phyloP scores from a whole-genome alignment of 2,888 invertebrate genomes.

The Pterostichus madidus region DNA sequence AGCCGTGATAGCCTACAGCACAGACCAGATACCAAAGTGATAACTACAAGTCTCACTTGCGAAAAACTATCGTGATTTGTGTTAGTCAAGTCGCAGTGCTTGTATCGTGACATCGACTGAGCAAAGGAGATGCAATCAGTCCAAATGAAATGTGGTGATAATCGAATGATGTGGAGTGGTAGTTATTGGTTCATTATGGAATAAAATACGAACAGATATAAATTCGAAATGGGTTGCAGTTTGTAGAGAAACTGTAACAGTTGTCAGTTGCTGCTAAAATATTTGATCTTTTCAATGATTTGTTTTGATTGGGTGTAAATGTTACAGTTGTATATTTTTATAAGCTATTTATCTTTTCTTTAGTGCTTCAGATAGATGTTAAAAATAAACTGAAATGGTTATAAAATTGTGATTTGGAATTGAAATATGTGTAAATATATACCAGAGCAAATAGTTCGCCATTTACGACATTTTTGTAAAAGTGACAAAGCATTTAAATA shows the following conservation, averaged over 20 bases:
- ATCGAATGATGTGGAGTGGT: slow-evolving; percentile 26
- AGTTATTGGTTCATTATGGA: slow-evolving; percentile 42
- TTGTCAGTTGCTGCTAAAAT: not conserved
- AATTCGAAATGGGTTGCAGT: slow-evolving; percentile 16
- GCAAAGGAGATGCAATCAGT: slow-evolving; percentile 10
- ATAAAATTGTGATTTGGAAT: too few species aligned
- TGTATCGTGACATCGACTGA: too few species aligned
- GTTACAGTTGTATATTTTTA: too few species aligned
- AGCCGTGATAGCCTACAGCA: slow-evolving; percentile 53
- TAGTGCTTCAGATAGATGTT: too few species aligned
- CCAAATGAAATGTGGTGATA: slow-evolving; percentile 28
- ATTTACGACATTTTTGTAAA: too few species aligned
- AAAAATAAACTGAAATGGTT: too few species aligned
- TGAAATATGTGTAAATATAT: too few species aligned
- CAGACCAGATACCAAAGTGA: slow-evolving; percentile 44
- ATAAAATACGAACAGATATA: slow-evolving; percentile 27
- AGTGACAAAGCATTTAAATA: too few species aligned
- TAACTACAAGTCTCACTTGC: slow-evolving; percentile 1
- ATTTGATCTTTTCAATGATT: too few species aligned
- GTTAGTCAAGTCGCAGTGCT: not conserved
- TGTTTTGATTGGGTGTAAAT: too few species aligned
- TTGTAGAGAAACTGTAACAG: slow-evolving; percentile 32
- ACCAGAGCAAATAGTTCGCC: too few species aligned
- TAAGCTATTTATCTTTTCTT: too few species aligned
- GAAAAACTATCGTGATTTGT: slow-evolving; percentile 53